Evolutionary conservation across 2,113 vertebrate genomes (phyloP), one percentile per base, ranked within the genome.

Genomic region (Myocastor coypus): DNA sequence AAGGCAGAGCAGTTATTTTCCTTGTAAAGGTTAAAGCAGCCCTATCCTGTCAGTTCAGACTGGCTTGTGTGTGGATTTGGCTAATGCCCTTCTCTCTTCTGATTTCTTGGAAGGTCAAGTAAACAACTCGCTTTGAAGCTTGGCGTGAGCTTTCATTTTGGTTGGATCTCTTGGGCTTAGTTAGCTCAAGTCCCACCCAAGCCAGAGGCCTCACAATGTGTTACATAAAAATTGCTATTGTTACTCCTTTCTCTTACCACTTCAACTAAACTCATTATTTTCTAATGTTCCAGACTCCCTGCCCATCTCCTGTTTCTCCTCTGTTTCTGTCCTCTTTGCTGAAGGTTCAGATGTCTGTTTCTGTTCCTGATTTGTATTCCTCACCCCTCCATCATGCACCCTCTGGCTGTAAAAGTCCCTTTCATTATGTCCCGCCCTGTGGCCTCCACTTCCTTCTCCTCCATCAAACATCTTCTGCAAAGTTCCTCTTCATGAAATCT

Each of bases 401-500:
- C 40, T 78, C 34, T 13, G 50, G 64, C 63, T 87, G 14, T 83
- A 73, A 91, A 95, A 93, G n/a, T 52, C 89, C 83, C 71, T 50
- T 77, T 40, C 28, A 24, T 82, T 68, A 3, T 1, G 50, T 34
- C 63, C 83, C 19, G 24, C 66, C 63, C 77, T 75, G 63, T 12
- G 46, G 89, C 66, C 34, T 87, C 77, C 22, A 68, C 46, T 91
- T 85, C 88, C 71, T 90, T 89, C 16, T 40, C 22, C 28, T 22
- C 82, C 71, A n/a, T 57, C 90, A 83, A 94, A 91, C 57, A 50
- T 30, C 85, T 82, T 63, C 40, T 82, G 82, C 34, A 78, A 78
- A 92, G 66, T 88, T 92, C 90, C 94, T 96, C 66, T 91, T 89
- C 92, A 80, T 64, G 82, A 94, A 85, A 84, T 52, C 37, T 57